Evolutionary conservation across 2,113 vertebrate species (phyloP).

Genomic region (Tetraodon nigroviridis): DNA sequence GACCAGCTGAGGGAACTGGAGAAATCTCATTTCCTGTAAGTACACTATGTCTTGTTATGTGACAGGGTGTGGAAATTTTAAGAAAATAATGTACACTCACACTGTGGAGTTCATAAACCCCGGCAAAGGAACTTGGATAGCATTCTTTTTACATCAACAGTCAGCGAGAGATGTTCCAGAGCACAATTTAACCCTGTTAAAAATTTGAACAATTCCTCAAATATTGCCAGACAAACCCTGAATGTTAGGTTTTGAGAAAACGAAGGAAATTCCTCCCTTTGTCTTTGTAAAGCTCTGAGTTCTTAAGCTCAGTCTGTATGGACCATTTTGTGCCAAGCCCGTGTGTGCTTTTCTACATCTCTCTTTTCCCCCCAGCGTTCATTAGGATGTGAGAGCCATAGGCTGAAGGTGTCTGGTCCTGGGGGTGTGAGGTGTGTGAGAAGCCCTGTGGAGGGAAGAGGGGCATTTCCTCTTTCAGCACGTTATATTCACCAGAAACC

Average conservation of each 20-base stretch:
- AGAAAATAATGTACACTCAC: neutral
- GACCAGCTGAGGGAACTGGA: slow-evolving; percentile 85
- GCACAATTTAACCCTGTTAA: slow-evolving; percentile 39
- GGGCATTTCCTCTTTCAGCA: slow-evolving; percentile 56
- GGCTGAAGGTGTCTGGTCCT: slow-evolving; percentile 66
- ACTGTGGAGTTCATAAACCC: neutral
- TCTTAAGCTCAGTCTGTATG: slow-evolving; percentile 64
- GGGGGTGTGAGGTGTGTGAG: slow-evolving; percentile 64
- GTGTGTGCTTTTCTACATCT: slow-evolving; percentile 38
- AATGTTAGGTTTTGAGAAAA: slow-evolving; percentile 46
- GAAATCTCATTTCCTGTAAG: slow-evolving; percentile 78
- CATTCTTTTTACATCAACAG: slow-evolving; percentile 11
- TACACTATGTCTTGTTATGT: slow-evolving; percentile 20
- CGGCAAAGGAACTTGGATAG: slow-evolving; percentile 20
- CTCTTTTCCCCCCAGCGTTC: slow-evolving; percentile 58
- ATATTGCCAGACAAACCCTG: slow-evolving; percentile 50
- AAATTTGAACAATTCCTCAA: slow-evolving; percentile 47
- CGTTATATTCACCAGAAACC: slow-evolving; percentile 58
- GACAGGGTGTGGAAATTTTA: neutral
- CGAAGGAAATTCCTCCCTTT: slow-evolving; percentile 43
- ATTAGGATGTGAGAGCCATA: slow-evolving; percentile 70
- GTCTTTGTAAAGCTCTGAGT: slow-evolving; percentile 56
- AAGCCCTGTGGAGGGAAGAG: slow-evolving; percentile 44
- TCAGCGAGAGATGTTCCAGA: slow-evolving; percentile 34
- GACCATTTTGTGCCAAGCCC: slow-evolving; percentile 49